Evolutionary conservation across 1,140 invertebrate genomes (phyloP).

Genomic region (Nylanderia fulva): DNA sequence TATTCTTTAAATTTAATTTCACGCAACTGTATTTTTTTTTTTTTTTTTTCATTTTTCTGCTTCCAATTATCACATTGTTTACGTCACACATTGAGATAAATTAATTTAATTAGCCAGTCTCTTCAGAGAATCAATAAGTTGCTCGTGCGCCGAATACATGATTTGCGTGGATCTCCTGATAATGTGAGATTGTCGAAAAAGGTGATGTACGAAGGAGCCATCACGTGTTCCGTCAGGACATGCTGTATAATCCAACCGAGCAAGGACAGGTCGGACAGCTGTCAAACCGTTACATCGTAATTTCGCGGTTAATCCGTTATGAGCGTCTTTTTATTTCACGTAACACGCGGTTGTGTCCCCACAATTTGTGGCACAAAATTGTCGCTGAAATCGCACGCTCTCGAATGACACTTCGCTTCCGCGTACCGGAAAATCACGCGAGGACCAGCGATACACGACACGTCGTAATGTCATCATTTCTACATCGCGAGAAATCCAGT

Average conservation of each 20-base stretch:
- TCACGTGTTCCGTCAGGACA: not conserved
- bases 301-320: constrained; percentile 68
- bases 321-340: constrained; percentile 34
- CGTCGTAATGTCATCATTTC: constrained; percentile 10
- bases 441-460: constrained; percentile 6
- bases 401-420: constrained; percentile 35
- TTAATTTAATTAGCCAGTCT: constrained; percentile 2
- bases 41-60: not conserved
- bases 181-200: not conserved
- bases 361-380: constrained; percentile 34
- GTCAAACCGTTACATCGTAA: constrained; percentile 73
- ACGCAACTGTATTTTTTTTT: not conserved
- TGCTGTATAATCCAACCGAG: constrained; percentile 41
- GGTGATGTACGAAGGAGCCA: not conserved
- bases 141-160: not conserved
- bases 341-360: constrained; percentile 39
- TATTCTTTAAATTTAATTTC: not conserved
- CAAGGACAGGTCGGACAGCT: constrained; percentile 67
- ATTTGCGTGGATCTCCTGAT: not conserved
- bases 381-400: constrained; percentile 18
- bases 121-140: not conserved
- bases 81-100: not conserved
- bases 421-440: constrained; percentile 48
- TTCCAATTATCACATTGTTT: not conserved
- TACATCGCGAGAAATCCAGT: constrained; percentile 6